These are phyloP conservation scores for Mythimna loreyi DNA, from an alignment of 2,888 invertebrate species.

Conservation along the genomic window DNA sequence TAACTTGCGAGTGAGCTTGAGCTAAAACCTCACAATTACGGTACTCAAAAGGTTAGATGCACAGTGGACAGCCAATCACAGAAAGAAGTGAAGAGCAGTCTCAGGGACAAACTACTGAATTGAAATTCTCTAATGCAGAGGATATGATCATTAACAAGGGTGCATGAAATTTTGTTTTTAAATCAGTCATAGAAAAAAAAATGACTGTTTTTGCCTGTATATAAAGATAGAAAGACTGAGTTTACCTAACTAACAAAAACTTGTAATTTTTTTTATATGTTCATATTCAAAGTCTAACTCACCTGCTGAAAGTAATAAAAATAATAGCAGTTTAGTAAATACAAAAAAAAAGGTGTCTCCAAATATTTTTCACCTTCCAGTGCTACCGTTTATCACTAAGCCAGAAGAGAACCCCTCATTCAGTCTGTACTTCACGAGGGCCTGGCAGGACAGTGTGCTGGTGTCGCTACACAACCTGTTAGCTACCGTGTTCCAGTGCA, in stretches of 20 bases:
- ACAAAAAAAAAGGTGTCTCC: background rate
- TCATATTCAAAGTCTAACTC: too few species aligned
- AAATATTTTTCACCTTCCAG: constrained; percentile 88
- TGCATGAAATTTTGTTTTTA: background rate
- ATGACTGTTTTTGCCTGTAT: background rate
- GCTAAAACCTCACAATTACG: too few species aligned
- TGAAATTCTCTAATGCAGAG: background rate
- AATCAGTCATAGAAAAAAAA: background rate
- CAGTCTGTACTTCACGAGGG: constrained; percentile 96
- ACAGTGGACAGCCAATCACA: background rate
- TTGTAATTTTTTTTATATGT: too few species aligned
- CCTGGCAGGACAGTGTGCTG: constrained; percentile 98
- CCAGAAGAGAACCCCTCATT: constrained; percentile 97
- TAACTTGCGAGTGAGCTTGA: too few species aligned
- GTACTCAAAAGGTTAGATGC: too few species aligned
- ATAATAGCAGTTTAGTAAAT: background rate
- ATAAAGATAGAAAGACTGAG: background rate
- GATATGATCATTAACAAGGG: background rate
- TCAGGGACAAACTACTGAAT: too few species aligned
- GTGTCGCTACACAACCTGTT: constrained; percentile 98
- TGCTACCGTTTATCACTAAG: constrained; percentile 97
- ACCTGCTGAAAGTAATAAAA: too few species aligned
- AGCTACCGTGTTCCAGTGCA: constrained; percentile 96
- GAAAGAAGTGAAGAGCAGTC: background rate
- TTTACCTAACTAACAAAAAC: background rate